phyloP scores from a whole-genome alignment of 2,888 invertebrate species.

The Phaonia tiefii region DNA sequence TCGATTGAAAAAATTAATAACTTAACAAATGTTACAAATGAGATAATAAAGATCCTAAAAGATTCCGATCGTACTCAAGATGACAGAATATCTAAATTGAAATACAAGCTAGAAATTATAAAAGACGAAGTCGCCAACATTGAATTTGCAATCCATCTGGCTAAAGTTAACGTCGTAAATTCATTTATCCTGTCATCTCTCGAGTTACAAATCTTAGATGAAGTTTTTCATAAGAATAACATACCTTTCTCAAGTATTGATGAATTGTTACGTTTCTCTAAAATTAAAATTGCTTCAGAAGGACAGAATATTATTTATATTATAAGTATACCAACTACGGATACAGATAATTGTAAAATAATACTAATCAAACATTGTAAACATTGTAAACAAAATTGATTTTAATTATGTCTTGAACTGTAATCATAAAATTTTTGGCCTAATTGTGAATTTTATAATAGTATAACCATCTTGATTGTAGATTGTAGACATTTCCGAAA shows the following conservation, averaged over 20 bases:
- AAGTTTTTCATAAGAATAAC: slow-evolving; percentile 54
- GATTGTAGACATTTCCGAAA: not conserved
- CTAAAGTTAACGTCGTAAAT: slow-evolving; percentile 60
- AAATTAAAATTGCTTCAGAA: not conserved
- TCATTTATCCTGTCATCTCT: slow-evolving; percentile 54
- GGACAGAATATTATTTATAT: slow-evolving; percentile 56
- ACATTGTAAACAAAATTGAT: not conserved
- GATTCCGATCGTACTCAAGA: slow-evolving; percentile 21
- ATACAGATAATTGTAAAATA: not conserved
- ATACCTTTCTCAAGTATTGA: slow-evolving; percentile 33
- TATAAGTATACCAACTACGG: slow-evolving; percentile 15
- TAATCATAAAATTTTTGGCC: not conserved
- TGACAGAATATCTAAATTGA: slow-evolving; percentile 42
- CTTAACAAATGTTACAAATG: slow-evolving; percentile 3
- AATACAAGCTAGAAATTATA: slow-evolving; percentile 58
- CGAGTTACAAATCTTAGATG: slow-evolving; percentile 52
- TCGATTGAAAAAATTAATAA: slow-evolving; percentile 37
- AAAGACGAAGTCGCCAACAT: slow-evolving; percentile 54
- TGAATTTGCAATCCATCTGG: slow-evolving; percentile 61
- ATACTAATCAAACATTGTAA: not conserved
- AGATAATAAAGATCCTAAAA: slow-evolving; percentile 20
- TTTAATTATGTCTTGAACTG: not conserved
- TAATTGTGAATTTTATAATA: not conserved
- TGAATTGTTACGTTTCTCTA: slow-evolving; percentile 2
- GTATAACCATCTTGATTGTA: not conserved